Evolutionary conservation across 2,888 invertebrate genomes (phyloP).

Genomic region (Cerastoderma edule): DNA sequence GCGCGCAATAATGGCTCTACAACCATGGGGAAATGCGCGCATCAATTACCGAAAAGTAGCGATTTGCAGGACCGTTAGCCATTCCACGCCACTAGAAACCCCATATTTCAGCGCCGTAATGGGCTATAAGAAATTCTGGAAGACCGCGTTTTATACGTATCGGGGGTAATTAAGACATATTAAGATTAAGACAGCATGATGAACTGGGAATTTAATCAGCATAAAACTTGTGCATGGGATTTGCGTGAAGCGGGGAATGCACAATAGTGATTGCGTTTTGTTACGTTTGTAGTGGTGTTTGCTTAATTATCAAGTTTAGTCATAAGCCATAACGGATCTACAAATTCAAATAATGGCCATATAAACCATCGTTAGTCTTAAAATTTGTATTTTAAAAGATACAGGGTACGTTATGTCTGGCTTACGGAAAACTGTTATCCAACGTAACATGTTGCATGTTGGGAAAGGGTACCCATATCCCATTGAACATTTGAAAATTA

Average conservation of each 20-base stretch:
- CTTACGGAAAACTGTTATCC: too few species aligned
- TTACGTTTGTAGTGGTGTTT: neutral
- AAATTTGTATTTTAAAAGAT: too few species aligned
- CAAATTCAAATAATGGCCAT: too few species aligned
- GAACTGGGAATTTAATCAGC: slow-evolving; percentile 31
- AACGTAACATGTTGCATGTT: too few species aligned
- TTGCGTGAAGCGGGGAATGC: slow-evolving; percentile 4
- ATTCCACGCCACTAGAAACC: slow-evolving; percentile 36
- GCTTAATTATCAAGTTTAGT: too few species aligned
- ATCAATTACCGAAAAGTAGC: slow-evolving; percentile 57
- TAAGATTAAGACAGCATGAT: slow-evolving; percentile 36
- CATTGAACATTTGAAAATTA: too few species aligned
- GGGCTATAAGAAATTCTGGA: slow-evolving; percentile 40
- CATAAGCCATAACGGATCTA: too few species aligned
- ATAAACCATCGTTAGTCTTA: too few species aligned
- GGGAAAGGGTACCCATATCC: too few species aligned
- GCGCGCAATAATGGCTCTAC: slow-evolving; percentile 1
- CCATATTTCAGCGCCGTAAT: slow-evolving; percentile 35
- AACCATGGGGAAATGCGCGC: slow-evolving; percentile 21
- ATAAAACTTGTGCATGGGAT: slow-evolving; percentile 19
- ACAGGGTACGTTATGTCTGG: too few species aligned
- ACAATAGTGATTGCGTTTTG: slow-evolving; percentile 3
- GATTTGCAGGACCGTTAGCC: slow-evolving; percentile 48
- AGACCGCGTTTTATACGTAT: slow-evolving; percentile 28
- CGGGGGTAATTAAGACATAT: slow-evolving; percentile 33